Evolutionary conservation across 2,888 invertebrate species (phyloP), one percentile per base, ranked within the genome.

Genomic region (Pristionchus japonicus): DNA sequence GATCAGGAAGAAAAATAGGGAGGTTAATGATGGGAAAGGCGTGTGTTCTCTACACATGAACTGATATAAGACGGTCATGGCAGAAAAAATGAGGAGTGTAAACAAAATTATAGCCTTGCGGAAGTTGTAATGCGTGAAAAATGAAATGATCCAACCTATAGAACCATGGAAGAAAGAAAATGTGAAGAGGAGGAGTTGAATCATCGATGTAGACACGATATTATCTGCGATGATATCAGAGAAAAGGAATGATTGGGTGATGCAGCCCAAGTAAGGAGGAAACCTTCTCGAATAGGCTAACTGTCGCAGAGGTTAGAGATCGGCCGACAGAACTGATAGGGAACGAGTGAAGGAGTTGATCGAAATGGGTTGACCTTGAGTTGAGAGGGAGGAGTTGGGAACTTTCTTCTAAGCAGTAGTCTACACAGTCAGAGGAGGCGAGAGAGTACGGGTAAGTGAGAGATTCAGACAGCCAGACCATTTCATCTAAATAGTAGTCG

Each of bases 331-430:
- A 70, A 70, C 70, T 37, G 70, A 70, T 70, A 77, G 37, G 13
- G 17, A 20, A n/a, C n/a, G n/a, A 70, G 34, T 11, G 27, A 27
- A 27, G 20, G n/a, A 77, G 77, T 77, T 31, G 77, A 47, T 77
- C 43, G 43, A 77, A 77, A 77, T 77, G 77, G 77, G 77, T 77
- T 77, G 77, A 43, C 77, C 77, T 77, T 77, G 77, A 77, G 77
- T 43, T n/a, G 43, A 77, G 13, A 43, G 40, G 77, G 77, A 77
- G 77, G 77, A 77, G 77, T 77, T 77, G 77, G 43, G 77, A 77
- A 77, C 77, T 77, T 77, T 77, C 77, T 43, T 43, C 77, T 77
- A 77, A 77, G 43, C 47, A 77, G 77, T 40, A 77, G 77, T 47
- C 77, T 15, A 17, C 43, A 40, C n/a, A n/a, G n/a, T n/a, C n/a